phyloP scores from a whole-genome alignment of 2,888 invertebrate species.

The Phania funesta region DNA sequence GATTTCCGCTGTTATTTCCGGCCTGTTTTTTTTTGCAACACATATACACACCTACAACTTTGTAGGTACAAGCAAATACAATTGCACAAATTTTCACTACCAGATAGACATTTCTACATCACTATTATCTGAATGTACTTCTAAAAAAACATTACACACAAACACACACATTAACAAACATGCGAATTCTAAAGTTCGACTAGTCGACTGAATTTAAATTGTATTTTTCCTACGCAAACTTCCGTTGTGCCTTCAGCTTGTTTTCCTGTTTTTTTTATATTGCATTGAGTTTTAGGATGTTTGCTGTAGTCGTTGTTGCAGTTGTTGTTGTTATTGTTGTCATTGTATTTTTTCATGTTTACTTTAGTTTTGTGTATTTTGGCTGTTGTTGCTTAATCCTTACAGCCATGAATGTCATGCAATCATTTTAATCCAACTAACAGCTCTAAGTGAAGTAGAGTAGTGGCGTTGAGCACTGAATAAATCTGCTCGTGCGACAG shows the following conservation, averaged over 20 bases:
- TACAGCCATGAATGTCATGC: conserved; percentile 62
- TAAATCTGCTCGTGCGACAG: neutral
- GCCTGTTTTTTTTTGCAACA: conserved; percentile 2
- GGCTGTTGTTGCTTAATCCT: conserved; percentile 62
- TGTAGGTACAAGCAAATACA: neutral
- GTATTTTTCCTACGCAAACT: conserved; percentile 48
- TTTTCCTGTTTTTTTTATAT: conserved; percentile 7
- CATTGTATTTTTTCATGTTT: conserved; percentile 39
- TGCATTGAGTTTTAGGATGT: conserved; percentile 46
- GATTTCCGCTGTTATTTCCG: conserved; percentile 68
- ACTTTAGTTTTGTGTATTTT: conserved; percentile 47
- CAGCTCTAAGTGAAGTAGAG: conserved; percentile 16
- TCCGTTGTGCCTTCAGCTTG: conserved; percentile 35
- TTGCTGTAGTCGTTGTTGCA: conserved; percentile 21
- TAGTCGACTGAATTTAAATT: conserved; percentile 52
- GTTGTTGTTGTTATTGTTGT: conserved; percentile 23
- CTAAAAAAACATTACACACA: conserved; percentile 20
- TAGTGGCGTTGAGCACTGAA: neutral
- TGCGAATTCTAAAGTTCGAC: conserved; percentile 29
- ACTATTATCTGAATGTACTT: conserved; percentile 31
- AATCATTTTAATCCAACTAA: conserved; percentile 63
- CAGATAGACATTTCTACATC: conserved; percentile 41
- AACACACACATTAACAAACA: neutral
- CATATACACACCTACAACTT: neutral
- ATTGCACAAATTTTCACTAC: neutral